phyloP scores from a whole-genome alignment of 1,140 invertebrate genomes.

The Bombus waltoni region DNA sequence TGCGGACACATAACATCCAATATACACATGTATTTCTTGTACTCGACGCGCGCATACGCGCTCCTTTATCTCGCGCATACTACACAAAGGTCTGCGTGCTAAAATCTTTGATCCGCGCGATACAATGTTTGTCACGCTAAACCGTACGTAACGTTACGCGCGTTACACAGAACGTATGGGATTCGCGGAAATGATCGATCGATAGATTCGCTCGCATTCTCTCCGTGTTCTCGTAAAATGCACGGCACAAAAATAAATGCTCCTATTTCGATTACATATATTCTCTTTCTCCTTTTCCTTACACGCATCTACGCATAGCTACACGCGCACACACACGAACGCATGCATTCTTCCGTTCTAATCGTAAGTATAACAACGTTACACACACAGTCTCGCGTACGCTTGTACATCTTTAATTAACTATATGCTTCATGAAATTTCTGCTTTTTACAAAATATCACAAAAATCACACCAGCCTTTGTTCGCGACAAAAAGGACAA shows the following conservation, averaged over 20 bases:
- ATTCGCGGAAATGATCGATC: conserved; percentile 48
- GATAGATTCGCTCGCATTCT: conserved; percentile 52
- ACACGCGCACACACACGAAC: no score
- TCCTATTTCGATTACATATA: conserved; percentile 71
- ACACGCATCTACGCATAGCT: background rate
- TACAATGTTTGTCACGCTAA: background rate
- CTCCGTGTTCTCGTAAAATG: conserved; percentile 76
- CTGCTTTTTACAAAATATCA: conserved; percentile 81
- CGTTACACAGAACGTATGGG: conserved; percentile 40
- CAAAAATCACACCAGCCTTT: conserved; percentile 82
- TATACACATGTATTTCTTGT: conserved; percentile 55
- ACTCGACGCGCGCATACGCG: conserved; percentile 8
- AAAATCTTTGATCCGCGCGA: conserved; percentile 6
- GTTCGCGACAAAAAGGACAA: conserved; percentile 72
- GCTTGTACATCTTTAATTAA: conserved; percentile 60
- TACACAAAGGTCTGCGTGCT: background rate
- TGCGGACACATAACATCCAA: conserved; percentile 61
- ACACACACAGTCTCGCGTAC: background rate
- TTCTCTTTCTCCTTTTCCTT: conserved; percentile 30
- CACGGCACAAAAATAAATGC: conserved; percentile 83
- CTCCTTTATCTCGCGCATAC: background rate
- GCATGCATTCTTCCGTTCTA: background rate
- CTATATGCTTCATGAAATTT: conserved; percentile 62
- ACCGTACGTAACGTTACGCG: background rate
- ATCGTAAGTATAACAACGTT: background rate